phyloP scores from a whole-genome alignment of 2,113 vertebrate genomes.

The Xiphophorus maculatus region DNA sequence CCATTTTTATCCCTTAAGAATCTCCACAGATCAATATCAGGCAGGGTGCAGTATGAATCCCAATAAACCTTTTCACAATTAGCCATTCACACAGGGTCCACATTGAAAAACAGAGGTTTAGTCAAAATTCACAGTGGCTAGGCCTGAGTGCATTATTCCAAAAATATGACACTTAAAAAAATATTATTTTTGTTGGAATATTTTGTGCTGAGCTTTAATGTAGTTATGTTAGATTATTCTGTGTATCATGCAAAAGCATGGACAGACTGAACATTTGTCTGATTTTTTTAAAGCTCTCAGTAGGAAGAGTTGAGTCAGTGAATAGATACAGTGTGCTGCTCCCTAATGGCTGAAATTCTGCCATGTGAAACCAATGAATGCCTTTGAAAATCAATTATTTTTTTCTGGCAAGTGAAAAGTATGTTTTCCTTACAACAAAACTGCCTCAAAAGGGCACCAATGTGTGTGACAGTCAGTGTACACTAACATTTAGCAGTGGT shows the following conservation, averaged over 20 bases:
- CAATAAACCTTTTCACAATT: constrained; percentile 26
- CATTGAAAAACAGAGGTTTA: not conserved
- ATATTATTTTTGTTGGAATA: not conserved
- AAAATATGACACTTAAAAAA: not conserved
- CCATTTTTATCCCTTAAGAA: constrained; percentile 10
- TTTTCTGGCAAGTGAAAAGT: not conserved
- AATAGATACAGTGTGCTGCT: constrained; percentile 6
- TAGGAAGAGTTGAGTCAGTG: constrained; percentile 28
- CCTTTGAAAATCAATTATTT: constrained; percentile 3
- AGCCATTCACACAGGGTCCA: constrained; percentile 4
- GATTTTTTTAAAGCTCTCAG: constrained; percentile 16
- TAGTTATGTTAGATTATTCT: constrained; percentile 27
- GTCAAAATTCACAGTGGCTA: not conserved
- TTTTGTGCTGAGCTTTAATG: not conserved
- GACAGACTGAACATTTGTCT: constrained; percentile 11
- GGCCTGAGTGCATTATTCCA: not conserved
- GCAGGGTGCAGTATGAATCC: constrained; percentile 19
- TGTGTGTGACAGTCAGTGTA: not conserved
- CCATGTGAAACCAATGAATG: constrained; percentile 5
- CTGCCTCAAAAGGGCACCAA: not conserved
- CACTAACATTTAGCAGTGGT: constrained; percentile 5
- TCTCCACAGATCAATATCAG: constrained; percentile 37
- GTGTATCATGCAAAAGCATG: constrained; percentile 29
- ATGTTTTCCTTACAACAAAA: constrained; percentile 4
- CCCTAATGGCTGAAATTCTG: not conserved